Percentiles rank a stretch among this genome's conserved stretches.
Conservation (phyloP, 1,140 invertebrate genomes). For the Apocrypta bakeri region DNA sequence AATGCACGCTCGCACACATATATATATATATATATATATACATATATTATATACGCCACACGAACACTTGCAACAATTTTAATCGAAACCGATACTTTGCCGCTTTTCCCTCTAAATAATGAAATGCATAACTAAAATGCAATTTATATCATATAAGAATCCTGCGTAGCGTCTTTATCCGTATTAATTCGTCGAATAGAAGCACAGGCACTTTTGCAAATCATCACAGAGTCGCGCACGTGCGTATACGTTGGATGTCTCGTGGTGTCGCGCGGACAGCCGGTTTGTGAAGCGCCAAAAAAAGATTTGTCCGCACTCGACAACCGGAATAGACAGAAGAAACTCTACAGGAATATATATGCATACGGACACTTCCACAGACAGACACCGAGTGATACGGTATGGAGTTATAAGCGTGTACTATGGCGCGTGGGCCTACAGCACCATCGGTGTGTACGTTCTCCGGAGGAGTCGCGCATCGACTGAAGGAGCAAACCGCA, state of each 20-base stretch:
- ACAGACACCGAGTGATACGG: not conserved
- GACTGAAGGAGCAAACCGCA: slow-evolving; percentile 7
- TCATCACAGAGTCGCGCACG: not conserved
- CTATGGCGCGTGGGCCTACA: not conserved
- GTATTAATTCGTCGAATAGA: too few species aligned
- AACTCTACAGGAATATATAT: too few species aligned
- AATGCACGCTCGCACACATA: not conserved
- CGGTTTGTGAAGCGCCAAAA: not conserved
- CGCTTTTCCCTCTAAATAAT: not conserved
- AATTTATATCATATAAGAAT: too few species aligned
- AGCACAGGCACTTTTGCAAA: too few species aligned
- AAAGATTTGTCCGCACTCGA: not conserved
- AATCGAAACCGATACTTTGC: not conserved
- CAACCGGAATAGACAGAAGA: too few species aligned
- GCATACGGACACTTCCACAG: not conserved
- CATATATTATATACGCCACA: not conserved
- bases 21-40: too few species aligned
- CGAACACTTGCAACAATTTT: not conserved
- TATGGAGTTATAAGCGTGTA: not conserved
- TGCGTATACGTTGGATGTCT: not conserved
- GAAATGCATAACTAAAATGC: too few species aligned
- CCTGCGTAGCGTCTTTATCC: too few species aligned
- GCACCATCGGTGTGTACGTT: not conserved
- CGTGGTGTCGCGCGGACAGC: too few species aligned
- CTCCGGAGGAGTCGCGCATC: slow-evolving; percentile 1